Percentiles rank a stretch among this genome's conserved stretches.
These are phyloP conservation scores for Monoplex corrugatus DNA, from an alignment of 2,888 invertebrate genomes.

Conservation along the genomic window DNA sequence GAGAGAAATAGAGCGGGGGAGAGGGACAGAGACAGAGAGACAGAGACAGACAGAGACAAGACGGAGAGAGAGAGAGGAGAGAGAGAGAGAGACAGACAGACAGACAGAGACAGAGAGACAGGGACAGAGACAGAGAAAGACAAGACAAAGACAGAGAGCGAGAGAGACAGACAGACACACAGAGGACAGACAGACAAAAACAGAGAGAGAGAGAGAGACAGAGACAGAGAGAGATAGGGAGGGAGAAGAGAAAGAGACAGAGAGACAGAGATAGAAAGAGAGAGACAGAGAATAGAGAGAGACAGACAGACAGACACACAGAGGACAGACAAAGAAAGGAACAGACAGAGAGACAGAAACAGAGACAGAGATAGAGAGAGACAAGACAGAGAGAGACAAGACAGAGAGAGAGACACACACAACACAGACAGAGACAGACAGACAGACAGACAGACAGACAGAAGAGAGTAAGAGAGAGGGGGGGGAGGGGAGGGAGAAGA, in stretches of 20 bases:
- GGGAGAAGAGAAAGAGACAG: neutral
- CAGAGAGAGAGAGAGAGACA: no score
- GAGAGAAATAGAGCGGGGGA: neutral
- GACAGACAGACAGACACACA: neutral
- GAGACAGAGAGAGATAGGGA: neutral
- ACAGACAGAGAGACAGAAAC: neutral
- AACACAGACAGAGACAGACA: neutral
- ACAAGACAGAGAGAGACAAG: neutral
- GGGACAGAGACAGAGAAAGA: no score
- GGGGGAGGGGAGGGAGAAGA: neutral
- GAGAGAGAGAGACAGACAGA: no score
- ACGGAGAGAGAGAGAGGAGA: neutral
- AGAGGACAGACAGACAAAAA: no score
- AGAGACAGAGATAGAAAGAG: neutral
- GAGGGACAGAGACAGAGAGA: neutral
- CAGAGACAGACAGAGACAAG: neutral
- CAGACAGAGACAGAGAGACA: no score
- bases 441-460: no score
- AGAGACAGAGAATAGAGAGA: neutral
- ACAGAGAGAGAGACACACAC: neutral
- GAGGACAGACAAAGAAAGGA: neutral
- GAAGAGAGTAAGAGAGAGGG: no score
- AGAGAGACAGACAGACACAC: no score
- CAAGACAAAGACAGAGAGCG: no score
- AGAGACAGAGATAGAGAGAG: neutral